Evolutionary conservation across 2,113 vertebrate genomes (phyloP).

Genomic region (Vimba vimba): DNA sequence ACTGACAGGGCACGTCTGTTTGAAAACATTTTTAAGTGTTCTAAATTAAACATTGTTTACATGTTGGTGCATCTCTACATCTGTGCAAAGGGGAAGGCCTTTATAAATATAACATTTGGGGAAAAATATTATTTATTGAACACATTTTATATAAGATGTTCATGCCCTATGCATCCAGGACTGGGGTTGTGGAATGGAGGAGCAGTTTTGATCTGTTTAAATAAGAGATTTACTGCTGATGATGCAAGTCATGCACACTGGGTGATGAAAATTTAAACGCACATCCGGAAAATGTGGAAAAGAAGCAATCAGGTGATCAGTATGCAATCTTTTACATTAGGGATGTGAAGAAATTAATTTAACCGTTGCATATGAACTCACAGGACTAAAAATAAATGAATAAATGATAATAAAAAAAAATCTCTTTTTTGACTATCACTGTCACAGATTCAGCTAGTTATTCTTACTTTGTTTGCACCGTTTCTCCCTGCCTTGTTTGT

Average conservation of each 20-base stretch:
- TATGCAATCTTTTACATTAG: not conserved
- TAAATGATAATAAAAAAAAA: too few relatives aligned
- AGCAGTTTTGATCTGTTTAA: not conserved
- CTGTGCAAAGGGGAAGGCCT: constrained; percentile 4
- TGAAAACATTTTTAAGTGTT: constrained; percentile 15
- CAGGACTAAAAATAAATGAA: too few relatives aligned
- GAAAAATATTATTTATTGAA: not conserved
- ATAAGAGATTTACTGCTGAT: not conserved
- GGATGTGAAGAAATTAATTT: not conserved
- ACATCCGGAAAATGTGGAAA: not conserved
- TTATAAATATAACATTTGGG: constrained; percentile 23
- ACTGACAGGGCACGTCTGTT: constrained; percentile 28
- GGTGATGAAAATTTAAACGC: not conserved
- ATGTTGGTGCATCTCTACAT: not conserved
- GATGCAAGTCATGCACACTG: not conserved
- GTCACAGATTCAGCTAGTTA: too few relatives aligned
- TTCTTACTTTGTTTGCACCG: too few relatives aligned
- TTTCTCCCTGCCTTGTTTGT: too few relatives aligned
- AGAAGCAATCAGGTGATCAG: not conserved
- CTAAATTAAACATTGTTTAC: constrained; percentile 33
- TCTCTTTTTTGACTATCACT: too few relatives aligned
- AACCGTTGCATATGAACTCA: not conserved
- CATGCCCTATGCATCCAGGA: not conserved
- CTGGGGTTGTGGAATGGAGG: too few relatives aligned
- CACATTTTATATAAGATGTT: not conserved